These are phyloP conservation scores for Nanorana parkeri DNA, from an alignment of 2,113 vertebrate species.

Conservation along the genomic window DNA sequence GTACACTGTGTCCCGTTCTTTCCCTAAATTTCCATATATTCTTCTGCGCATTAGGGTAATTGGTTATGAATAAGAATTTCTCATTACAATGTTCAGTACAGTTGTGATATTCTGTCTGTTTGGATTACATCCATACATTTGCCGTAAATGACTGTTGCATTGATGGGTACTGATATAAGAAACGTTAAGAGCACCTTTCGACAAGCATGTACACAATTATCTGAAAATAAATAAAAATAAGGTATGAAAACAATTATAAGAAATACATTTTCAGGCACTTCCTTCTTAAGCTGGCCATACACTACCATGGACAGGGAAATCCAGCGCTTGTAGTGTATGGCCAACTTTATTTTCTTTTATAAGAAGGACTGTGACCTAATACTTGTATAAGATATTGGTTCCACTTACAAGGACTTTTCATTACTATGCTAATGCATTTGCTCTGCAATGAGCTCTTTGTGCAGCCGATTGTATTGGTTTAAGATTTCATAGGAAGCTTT, in stretches of 20 bases:
- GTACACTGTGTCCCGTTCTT: neutral
- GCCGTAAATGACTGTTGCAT: neutral
- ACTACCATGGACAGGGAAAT: no score
- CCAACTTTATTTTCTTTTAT: no score
- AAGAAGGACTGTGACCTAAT: neutral
- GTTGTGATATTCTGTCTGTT: neutral
- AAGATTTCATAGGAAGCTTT: neutral
- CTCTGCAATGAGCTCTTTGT: neutral
- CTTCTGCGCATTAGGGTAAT: neutral
- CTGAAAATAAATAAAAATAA: neutral
- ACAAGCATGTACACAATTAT: neutral
- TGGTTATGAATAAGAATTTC: neutral
- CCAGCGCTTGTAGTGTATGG: no score
- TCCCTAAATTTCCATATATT: slow-evolving; percentile 10
- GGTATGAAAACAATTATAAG: neutral
- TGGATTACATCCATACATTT: slow-evolving; percentile 3
- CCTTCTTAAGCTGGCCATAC: no score
- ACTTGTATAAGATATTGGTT: neutral
- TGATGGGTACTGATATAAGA: neutral
- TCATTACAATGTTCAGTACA: neutral
- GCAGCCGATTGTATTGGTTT: neutral
- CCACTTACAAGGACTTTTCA: neutral
- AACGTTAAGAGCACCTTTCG: neutral
- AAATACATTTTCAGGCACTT: neutral
- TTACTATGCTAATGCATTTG: neutral